phyloP scores from a whole-genome alignment of 2,797 vertebrate species.

The Scleropages formosus region DNA sequence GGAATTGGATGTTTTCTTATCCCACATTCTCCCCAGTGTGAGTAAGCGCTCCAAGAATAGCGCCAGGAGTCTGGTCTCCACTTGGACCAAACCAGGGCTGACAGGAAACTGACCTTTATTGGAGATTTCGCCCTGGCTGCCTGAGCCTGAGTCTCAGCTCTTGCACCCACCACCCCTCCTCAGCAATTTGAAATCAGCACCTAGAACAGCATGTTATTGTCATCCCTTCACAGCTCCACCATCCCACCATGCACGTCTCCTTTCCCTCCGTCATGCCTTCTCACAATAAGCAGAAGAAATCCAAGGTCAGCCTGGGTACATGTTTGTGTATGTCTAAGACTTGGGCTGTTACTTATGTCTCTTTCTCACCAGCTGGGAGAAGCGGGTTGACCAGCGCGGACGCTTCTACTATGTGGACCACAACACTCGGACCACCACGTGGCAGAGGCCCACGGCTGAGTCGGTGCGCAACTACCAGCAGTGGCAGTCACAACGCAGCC shows the following conservation, averaged over 20 bases:
- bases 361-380: slow-evolving; percentile 84
- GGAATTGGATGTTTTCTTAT: slow-evolving; percentile 49
- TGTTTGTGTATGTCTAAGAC: not conserved
- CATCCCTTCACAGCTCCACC: no score
- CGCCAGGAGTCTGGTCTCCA: slow-evolving; percentile 12
- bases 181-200: not conserved
- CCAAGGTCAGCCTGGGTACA: not conserved
- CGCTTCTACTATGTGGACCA: slow-evolving; percentile 96
- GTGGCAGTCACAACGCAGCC: slow-evolving; percentile 94
- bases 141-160: not conserved
- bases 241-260: no score
- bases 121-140: not conserved
- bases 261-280: no score
- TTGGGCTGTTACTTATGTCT: not conserved
- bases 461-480: slow-evolving; percentile 94
- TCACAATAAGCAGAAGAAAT: not conserved
- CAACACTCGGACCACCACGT: slow-evolving; percentile 95
- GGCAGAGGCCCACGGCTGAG: slow-evolving; percentile 95
- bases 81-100: not conserved
- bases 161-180: not conserved
- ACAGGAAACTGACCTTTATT: slow-evolving; percentile 8
- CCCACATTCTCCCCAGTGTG: slow-evolving; percentile 52
- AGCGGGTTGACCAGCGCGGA: slow-evolving; percentile 90
- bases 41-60: slow-evolving; percentile 63
- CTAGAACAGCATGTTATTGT: not conserved